Evolutionary conservation across 2,113 vertebrate genomes (phyloP).

Genomic region (Muntiacus muntjak): DNA sequence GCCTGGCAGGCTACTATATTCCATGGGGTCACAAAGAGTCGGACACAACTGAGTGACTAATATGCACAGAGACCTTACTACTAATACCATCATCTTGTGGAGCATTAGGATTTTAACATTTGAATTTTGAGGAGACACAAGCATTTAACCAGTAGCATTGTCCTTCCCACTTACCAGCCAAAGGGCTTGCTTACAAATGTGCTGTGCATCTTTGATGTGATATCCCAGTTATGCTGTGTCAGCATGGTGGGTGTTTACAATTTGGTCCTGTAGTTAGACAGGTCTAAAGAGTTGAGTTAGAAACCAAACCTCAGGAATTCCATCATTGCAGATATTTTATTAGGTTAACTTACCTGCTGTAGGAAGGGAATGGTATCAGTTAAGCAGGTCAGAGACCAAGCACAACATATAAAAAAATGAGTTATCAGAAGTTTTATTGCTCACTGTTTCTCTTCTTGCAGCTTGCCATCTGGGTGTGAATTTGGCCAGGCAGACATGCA

Average conservation of each 20-base stretch:
- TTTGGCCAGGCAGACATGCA: constrained; percentile 97
- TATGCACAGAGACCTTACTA: background rate
- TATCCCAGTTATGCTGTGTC: background rate
- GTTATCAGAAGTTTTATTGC: background rate
- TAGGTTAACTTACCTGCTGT: background rate
- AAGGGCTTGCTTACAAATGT: background rate
- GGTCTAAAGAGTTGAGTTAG: background rate
- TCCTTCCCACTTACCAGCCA: background rate
- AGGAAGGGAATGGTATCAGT: background rate
- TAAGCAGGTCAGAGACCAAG: background rate
- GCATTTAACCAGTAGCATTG: background rate
- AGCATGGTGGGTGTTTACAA: background rate
- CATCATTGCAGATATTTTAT: background rate
- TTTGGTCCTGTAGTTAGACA: background rate
- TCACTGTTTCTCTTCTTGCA: constrained; percentile 66
- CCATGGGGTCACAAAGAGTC: background rate
- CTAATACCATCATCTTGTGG: background rate
- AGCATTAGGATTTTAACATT: background rate
- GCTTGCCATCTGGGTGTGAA: constrained; percentile 93
- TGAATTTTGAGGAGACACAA: background rate
- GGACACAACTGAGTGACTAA: background rate
- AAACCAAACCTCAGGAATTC: background rate
- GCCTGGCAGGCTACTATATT: background rate
- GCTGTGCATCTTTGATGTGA: background rate
- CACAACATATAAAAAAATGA: background rate